Conservation (phyloP, 2,888 invertebrate species). For the Pachliopta kotzebuea region DNA sequence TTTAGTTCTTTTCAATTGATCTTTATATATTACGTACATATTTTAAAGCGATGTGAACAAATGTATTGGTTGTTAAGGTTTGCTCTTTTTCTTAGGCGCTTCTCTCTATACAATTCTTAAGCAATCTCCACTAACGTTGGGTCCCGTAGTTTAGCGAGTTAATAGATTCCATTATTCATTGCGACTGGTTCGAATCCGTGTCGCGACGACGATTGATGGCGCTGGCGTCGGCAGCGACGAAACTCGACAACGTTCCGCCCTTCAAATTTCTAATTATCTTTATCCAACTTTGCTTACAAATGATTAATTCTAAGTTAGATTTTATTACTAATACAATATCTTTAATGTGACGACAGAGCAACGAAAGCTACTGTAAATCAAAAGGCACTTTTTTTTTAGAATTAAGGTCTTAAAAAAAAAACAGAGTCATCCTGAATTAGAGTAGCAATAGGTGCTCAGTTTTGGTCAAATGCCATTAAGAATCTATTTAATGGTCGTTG, state of each 20-base stretch:
- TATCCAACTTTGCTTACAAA: slow-evolving; percentile 8
- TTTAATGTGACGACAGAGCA: background rate
- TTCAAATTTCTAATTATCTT: slow-evolving; percentile 28
- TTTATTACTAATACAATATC: slow-evolving; percentile 24
- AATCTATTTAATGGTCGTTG: slow-evolving; percentile 44
- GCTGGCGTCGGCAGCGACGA: slow-evolving; percentile 35
- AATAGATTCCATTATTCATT: slow-evolving; percentile 78
- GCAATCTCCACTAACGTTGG: slow-evolving; percentile 44
- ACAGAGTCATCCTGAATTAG: background rate
- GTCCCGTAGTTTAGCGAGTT: slow-evolving; percentile 73
- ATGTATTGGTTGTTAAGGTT: too few species aligned
- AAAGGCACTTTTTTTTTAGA: background rate
- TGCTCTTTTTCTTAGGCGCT: slow-evolving; percentile 2
- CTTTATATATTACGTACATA: too few species aligned
- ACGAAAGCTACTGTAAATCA: background rate
- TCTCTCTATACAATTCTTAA: slow-evolving; percentile 22
- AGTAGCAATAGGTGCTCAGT: slow-evolving; percentile 23
- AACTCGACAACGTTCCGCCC: slow-evolving; percentile 28
- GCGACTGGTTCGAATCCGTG: slow-evolving; percentile 64
- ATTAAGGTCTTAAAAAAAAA: background rate
- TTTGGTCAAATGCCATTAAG: slow-evolving; percentile 40
- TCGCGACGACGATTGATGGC: slow-evolving; percentile 62
- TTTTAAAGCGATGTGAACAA: too few species aligned
- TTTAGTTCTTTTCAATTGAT: too few species aligned
- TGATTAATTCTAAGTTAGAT: slow-evolving; percentile 22